A percentile compares a stretch with the other conserved stretches of the same genome.
These are phyloP conservation scores for Heterochromis multidens DNA, from an alignment of 2,113 vertebrate species.

Conservation along the genomic window DNA sequence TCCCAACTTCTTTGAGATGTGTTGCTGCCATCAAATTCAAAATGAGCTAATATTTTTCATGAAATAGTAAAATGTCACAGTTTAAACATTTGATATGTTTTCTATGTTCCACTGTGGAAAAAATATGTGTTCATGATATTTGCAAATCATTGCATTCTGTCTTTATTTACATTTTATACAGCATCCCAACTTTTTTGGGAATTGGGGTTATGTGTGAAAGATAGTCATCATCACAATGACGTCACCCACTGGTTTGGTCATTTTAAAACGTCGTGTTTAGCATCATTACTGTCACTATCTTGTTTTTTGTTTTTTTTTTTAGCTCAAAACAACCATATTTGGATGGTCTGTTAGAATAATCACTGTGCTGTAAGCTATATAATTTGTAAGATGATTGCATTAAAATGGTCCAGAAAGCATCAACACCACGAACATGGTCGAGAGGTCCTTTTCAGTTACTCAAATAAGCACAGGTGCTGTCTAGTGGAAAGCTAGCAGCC, in stretches of 20 bases:
- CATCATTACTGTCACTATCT: not conserved
- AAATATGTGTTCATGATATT: too few species aligned
- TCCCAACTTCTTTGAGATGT: too few species aligned
- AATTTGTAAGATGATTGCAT: not conserved
- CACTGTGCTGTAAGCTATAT: not conserved
- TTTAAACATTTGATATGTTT: too few species aligned
- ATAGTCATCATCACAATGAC: not conserved
- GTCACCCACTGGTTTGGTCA: not conserved
- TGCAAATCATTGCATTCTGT: not conserved
- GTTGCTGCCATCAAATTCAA: too few species aligned
- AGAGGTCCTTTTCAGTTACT: not conserved
- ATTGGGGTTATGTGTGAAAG: not conserved
- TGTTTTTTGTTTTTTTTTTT: not conserved
- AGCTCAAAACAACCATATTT: not conserved
- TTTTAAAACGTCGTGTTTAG: not conserved
- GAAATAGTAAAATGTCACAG: too few species aligned
- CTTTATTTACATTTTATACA: not conserved
- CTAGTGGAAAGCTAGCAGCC: too few species aligned
- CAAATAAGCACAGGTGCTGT: not conserved
- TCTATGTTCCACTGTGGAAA: too few species aligned
- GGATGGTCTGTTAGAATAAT: not conserved
- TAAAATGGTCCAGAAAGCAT: not conserved
- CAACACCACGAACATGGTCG: not conserved
- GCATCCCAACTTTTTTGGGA: not conserved
- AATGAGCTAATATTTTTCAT: too few species aligned